phyloP scores from a whole-genome alignment of 2,888 invertebrate genomes.

The Leptothorax acervorum region DNA sequence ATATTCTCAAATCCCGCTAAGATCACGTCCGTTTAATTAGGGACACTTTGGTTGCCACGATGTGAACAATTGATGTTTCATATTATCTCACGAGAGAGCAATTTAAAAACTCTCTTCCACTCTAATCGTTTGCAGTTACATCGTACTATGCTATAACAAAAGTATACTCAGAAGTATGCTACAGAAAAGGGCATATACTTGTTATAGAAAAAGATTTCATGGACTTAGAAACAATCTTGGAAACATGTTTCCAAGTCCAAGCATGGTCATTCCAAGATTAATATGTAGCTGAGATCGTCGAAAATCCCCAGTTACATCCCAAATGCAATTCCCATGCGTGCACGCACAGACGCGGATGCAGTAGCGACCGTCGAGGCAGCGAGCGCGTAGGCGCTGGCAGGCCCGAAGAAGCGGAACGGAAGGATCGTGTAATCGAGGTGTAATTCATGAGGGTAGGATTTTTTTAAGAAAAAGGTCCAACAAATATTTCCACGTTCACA shows the following conservation, averaged over 20 bases:
- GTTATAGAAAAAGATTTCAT: not conserved
- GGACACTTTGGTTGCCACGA: not conserved
- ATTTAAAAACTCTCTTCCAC: not conserved
- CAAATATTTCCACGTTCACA: constrained; percentile 49
- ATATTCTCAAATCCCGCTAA: not conserved
- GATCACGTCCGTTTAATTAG: constrained; percentile 16
- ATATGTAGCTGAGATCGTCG: not conserved
- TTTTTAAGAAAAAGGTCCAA: constrained; percentile 44
- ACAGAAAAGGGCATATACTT: not conserved
- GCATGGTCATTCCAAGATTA: not conserved
- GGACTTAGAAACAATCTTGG: not conserved
- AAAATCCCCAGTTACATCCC: constrained; percentile 5
- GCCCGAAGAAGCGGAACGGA: constrained; percentile 42
- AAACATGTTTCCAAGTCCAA: not conserved
- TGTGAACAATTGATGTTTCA: not conserved
- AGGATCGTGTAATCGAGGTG: constrained; percentile 54
- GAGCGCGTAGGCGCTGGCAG: constrained; percentile 34
- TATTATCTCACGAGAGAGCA: not conserved
- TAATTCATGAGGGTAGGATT: constrained; percentile 53
- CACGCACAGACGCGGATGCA: constrained; percentile 2
- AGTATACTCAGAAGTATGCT: not conserved
- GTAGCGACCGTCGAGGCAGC: constrained; percentile 27
- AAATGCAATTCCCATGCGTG: constrained; percentile 45
- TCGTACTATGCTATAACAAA: not conserved
- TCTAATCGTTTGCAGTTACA: not conserved